Evolutionary conservation across 2,113 vertebrate genomes (phyloP), one percentile per base, ranked within the genome.

Genomic region (Anthoscopus minutus): DNA sequence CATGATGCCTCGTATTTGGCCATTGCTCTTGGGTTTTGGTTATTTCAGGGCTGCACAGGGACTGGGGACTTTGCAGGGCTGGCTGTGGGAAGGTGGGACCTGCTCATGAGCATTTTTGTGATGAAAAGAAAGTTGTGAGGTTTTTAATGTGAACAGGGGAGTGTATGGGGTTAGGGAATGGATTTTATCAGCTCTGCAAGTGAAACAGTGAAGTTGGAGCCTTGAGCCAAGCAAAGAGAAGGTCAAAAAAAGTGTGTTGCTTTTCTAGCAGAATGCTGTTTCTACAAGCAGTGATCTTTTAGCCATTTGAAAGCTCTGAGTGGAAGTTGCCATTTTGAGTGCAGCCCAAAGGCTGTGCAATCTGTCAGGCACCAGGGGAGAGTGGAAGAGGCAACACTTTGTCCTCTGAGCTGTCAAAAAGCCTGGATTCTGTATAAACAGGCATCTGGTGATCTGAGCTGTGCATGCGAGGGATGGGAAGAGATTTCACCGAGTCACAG

Each of bases 291-390:
- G 74, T 73, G 95, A 85, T 95, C 96, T 93, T 93, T 91, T 94
- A 95, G 95, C 96, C 96, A 86, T 94, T 94, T 89, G 94, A 89
- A 82, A 91, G 76, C 60, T 64, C 48, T 2, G 25, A 93, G 93
- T 89, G 15, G 87, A 82, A 91, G 93, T 82, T 97, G 85, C 95
- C 87, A 40, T 96, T 97, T 89, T 94, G 95, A 94, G 89, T 79
- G 84, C 89, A 95, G 93, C 94, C 94, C 89, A 94, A 95, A 91
- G 95, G 94, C 96, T 96, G 93, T 91, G 91, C 95, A 96, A 92
- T 97, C 95, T 96, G 96, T 95, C 40, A 96, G 95, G 94, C 93
- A 85, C 93, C 91, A 96, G 67, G 91, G 92, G 94, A 97, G 87
- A 96, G 96, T 87, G 84, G 72, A 79, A 92, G 95, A 96, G 95